Base-by-base conservation (phyloP, 2,888 invertebrate genomes). In the Vannuccia rotundouncinata region DNA sequence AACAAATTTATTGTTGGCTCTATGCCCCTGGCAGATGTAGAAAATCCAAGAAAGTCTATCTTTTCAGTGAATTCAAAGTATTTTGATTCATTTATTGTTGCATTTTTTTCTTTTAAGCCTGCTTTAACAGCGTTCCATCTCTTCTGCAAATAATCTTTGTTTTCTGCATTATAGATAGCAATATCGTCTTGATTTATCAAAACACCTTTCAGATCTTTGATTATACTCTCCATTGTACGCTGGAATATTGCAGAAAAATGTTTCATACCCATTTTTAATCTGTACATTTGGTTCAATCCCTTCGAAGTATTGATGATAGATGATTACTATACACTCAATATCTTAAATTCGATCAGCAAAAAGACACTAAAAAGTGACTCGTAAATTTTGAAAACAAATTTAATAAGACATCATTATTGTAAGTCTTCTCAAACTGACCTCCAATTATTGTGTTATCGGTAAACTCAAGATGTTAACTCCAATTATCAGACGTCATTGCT, bases 141-240 rank as follows among this genome's bases (percentile, higher is more conserved):
- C 31, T 77, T 31, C 10, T 27, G 29, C 31, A 79, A 76, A 13
- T 5, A 28, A 30, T 13, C 2, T 17, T 78, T 2, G 31, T 78
- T 79, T 79, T 79, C 80, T 28, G 79, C 30, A 79, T n/a, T 29
- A n/a, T n/a, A 29, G 22, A 79, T 79, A n/a, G 31, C 5, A 79
- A 79, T 80, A 31, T 79, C 79, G 29, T 79, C 78, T 78, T 79
- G 22, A 79, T 79, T 22, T 78, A 78, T 79, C 77, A 79, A 31
- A 79, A 79, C 22, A 27, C 80, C 80, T 79, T 79, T 79, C 29
- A 79, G 25, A 79, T 10, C 78, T 29, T 31, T 22, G 5, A 78
- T 10, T 25, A 78, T 78, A 25, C n/a, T 79, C 25, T 78, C 79
- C 78, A 78, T 78, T 30, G 31, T 31, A 29, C n/a, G 27, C 79